These are phyloP conservation scores for Aethes cnicana DNA, from an alignment of 2,888 invertebrate genomes.

Conservation along the genomic window DNA sequence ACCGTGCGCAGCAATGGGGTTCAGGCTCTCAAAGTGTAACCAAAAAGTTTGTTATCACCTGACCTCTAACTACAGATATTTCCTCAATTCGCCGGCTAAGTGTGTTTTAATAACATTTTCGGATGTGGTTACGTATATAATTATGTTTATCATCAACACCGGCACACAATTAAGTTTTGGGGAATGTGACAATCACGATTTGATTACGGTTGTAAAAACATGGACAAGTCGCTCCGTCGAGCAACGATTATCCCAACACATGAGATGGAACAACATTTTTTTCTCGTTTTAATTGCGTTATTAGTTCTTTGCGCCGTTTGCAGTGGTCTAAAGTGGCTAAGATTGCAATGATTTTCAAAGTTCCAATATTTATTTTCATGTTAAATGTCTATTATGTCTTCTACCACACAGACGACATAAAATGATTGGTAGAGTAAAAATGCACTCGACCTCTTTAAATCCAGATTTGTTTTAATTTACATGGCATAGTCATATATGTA, in stretches of 20 bases:
- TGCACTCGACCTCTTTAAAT: too few species aligned
- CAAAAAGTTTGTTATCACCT: constrained; percentile 7
- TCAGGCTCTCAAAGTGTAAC: too few species aligned
- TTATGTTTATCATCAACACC: constrained; percentile 79
- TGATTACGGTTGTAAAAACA: constrained; percentile 70
- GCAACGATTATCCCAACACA: constrained; percentile 14
- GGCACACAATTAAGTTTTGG: constrained; percentile 75
- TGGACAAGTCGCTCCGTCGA: constrained; percentile 40
- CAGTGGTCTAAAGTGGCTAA: too few species aligned
- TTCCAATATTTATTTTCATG: too few species aligned
- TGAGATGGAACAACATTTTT: constrained; percentile 2
- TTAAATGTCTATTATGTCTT: too few species aligned
- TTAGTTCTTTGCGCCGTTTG: neutral
- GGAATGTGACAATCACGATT: constrained; percentile 76
- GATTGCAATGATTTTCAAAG: too few species aligned
- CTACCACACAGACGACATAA: too few species aligned
- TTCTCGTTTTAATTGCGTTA: neutral
- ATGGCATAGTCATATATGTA: too few species aligned
- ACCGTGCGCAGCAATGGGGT: too few species aligned
- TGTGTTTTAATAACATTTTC: constrained; percentile 79
- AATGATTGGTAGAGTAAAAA: too few species aligned
- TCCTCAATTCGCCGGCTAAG: constrained; percentile 47
- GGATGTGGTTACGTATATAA: constrained; percentile 64
- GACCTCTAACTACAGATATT: constrained; percentile 24
- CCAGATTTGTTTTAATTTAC: too few species aligned